Evolutionary conservation across 92 coral and sea anemone genomes (phyloP), one percentile per base, ranked within the genome.

Genomic region (Umimayanthus chanpuru): DNA sequence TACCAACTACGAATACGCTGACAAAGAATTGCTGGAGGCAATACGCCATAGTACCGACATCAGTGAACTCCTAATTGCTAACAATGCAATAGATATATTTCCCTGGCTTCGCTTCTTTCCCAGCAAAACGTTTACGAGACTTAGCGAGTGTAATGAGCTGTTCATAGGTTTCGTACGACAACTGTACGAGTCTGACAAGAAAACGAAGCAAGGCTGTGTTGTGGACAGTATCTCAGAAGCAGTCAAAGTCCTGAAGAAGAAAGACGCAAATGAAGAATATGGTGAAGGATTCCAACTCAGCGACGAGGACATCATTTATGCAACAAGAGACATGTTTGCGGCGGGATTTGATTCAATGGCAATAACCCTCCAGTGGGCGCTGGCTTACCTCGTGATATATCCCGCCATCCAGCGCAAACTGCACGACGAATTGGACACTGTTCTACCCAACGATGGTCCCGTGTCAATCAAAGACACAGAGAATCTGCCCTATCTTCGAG

Each of bases 291-390:
- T 29, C 36, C 12, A 53, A 18, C 43, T 79, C 2, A 53, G 41
- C 23, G 83, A 79, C 11, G 64, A 71, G 47, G 77, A 66, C 20
- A 87, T 90, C 1, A 64, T 89, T 61, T 25, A 72, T 10, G 90
- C 65, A 10, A n/a, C 88, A 43, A 65, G 32, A 20, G 97, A 94
- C 76, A 80, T 92, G 49, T 92, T 92, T 85, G 97, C 93, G 3
- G 97, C 91, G 14, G 94, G 94, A 6, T 89, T 92, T 72, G 97
- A 94, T 0, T 90, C 95, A 3, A 82, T 85, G 64, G 70, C 95
- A 43, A 47, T 80, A 73, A 83, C 93, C 15, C 78, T 94, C 14
- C 77, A 89, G 89, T 94, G 92, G 93, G 85, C 80, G 36, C 53
- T 94, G 1, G 97, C 95, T 20, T 94, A 94, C 87, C 81, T 92